Evolutionary conservation across 2,113 vertebrate genomes (phyloP).

Genomic region (Corvus moneduloides): DNA sequence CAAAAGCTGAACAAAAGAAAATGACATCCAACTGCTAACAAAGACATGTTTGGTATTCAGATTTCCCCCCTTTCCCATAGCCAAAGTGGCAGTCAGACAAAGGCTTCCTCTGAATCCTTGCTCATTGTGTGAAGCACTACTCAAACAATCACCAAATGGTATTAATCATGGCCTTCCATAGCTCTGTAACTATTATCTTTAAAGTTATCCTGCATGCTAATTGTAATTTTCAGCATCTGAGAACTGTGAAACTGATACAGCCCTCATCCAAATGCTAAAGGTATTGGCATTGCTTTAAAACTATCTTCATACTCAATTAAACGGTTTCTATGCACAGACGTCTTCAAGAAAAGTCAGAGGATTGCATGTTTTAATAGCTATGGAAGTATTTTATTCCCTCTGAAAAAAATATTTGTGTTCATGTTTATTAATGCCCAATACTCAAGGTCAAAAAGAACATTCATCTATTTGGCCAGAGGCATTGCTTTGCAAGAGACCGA

Average conservation of each 20-base stretch:
- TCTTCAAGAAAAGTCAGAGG: not conserved
- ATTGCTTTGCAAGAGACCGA: not conserved
- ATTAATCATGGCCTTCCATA: not conserved
- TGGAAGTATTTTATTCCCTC: not conserved
- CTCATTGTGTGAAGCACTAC: not conserved
- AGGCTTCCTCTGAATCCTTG: not conserved
- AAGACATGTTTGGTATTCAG: not conserved
- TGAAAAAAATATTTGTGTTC: not conserved
- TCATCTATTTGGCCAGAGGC: not conserved
- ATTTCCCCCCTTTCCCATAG: not conserved
- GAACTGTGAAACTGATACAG: not conserved
- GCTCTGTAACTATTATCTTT: not conserved
- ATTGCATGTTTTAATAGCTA: not conserved
- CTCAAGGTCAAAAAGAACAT: not conserved
- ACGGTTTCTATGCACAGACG: not conserved
- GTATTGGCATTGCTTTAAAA: not conserved
- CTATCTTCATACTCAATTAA: not conserved
- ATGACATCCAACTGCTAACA: not conserved
- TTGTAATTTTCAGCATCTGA: not conserved
- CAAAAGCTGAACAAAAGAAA: slow-evolving; percentile 27
- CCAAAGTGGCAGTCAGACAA: slow-evolving; percentile 9
- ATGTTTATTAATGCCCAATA: not conserved
- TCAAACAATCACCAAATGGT: not conserved
- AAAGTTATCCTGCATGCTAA: not conserved
- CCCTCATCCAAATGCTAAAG: not conserved